phyloP scores from a whole-genome alignment of 2,888 invertebrate genomes.

The Drosophila mulleri region DNA sequence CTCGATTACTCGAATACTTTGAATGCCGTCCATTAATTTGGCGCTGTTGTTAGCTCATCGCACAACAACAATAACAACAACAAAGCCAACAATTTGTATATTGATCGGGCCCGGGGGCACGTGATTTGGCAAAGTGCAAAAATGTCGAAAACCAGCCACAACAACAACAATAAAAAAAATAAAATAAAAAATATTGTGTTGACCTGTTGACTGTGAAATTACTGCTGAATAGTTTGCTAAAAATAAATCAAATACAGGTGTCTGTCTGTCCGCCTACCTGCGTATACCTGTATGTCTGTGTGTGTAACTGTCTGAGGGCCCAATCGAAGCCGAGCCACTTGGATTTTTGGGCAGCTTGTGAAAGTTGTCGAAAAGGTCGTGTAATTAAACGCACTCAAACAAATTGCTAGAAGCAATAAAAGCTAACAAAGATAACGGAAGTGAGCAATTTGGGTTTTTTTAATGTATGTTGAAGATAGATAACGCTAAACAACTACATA shows the following conservation, averaged over 20 bases:
- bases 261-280: slow-evolving; percentile 6
- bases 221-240: slow-evolving; percentile 48
- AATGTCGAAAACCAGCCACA: slow-evolving; percentile 23
- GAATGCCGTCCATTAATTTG: slow-evolving; percentile 53
- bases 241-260: slow-evolving; percentile 62
- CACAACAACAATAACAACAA: slow-evolving; percentile 25
- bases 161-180: slow-evolving; percentile 8
- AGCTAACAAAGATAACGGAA: slow-evolving; percentile 6
- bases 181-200: slow-evolving; percentile 12
- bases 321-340: slow-evolving; percentile 5
- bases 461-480: not conserved
- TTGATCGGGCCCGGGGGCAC: slow-evolving; percentile 56
- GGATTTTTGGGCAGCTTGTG: slow-evolving; percentile 24
- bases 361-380: slow-evolving; percentile 50
- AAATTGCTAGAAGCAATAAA: slow-evolving; percentile 14
- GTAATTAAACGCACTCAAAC: slow-evolving; percentile 32
- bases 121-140: slow-evolving; percentile 66
- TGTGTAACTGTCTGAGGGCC: slow-evolving; percentile 15
- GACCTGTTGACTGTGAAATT: slow-evolving; percentile 62
- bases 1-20: slow-evolving; percentile 51
- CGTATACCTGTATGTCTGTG: not conserved
- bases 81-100: slow-evolving; percentile 24
- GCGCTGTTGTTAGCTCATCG: slow-evolving; percentile 60
- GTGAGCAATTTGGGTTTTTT: not conserved
- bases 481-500: not conserved